These are phyloP conservation scores for Leucania comma DNA, from an alignment of 2,888 invertebrate genomes.

Conservation along the genomic window DNA sequence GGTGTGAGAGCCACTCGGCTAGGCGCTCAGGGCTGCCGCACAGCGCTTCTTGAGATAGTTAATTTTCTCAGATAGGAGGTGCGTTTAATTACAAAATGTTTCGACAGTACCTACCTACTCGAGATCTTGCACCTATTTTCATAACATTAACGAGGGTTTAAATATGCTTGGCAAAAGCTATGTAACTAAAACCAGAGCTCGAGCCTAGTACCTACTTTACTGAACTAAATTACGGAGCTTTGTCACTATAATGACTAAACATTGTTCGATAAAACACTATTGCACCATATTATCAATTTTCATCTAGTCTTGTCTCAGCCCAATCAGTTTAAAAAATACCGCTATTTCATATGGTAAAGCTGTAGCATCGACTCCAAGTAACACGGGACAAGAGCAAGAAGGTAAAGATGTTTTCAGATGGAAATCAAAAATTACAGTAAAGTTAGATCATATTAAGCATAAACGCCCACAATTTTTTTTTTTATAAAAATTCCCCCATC, in stretches of 20 bases:
- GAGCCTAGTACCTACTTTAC: background rate
- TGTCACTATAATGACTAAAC: too few species aligned
- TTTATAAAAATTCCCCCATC: conserved; percentile 10
- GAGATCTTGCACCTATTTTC: conserved; percentile 24
- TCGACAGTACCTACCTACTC: conserved; percentile 15
- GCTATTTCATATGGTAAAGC: background rate
- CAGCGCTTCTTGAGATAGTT: conserved; percentile 59
- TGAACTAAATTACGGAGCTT: too few species aligned
- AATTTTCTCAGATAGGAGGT: conserved; percentile 58
- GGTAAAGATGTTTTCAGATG: too few species aligned
- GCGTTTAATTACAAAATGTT: conserved; percentile 39
- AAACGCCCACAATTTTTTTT: too few species aligned
- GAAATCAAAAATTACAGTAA: too few species aligned
- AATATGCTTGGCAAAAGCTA: background rate
- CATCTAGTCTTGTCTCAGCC: too few species aligned
- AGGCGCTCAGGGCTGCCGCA: conserved; percentile 48
- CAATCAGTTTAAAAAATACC: background rate
- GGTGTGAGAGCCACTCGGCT: conserved; percentile 60
- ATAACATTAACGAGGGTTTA: background rate
- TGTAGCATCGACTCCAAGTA: too few species aligned
- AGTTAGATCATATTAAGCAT: too few species aligned
- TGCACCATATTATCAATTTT: too few species aligned
- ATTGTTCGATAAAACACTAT: too few species aligned
- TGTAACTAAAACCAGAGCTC: too few species aligned
- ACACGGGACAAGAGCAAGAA: too few species aligned